phyloP scores from a whole-genome alignment of 2,113 vertebrate genomes.

The Oncorhynchus tshawytscha region DNA sequence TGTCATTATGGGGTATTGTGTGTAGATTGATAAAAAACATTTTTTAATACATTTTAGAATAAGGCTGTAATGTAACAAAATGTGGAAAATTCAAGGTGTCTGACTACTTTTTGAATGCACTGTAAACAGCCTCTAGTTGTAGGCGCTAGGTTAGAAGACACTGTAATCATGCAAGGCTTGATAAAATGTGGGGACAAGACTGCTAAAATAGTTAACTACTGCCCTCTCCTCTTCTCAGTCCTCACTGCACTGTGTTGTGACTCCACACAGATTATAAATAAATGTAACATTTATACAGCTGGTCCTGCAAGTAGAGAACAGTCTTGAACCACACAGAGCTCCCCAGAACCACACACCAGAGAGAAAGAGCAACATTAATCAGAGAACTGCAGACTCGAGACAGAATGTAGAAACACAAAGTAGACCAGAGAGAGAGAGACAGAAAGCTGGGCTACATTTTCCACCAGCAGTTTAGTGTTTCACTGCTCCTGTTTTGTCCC shows the following conservation, averaged over 20 bases:
- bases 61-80: no score
- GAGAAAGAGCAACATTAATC: conserved; percentile 15
- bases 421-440: not conserved
- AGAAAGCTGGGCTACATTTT: not conserved
- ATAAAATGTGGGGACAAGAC: conserved; percentile 4
- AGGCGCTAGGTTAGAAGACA: not conserved
- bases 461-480: not conserved
- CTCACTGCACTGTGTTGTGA: conserved; percentile 16
- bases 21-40: no score
- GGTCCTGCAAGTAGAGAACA: not conserved
- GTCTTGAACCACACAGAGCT: not conserved
- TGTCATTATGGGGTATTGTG: no score
- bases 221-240: conserved; percentile 4
- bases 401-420: not conserved
- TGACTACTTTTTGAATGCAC: no score
- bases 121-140: conserved; percentile 24
- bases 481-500: not conserved
- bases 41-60: no score
- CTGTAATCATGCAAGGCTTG: not conserved
- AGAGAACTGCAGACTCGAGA: conserved; percentile 8
- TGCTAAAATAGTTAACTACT: not conserved
- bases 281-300: no score
- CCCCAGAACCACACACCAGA: not conserved
- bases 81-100: not conserved
- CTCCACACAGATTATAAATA: conserved; percentile 19